These are phyloP conservation scores for Athalia cordata DNA, from an alignment of 2,888 invertebrate genomes.

Conservation along the genomic window DNA sequence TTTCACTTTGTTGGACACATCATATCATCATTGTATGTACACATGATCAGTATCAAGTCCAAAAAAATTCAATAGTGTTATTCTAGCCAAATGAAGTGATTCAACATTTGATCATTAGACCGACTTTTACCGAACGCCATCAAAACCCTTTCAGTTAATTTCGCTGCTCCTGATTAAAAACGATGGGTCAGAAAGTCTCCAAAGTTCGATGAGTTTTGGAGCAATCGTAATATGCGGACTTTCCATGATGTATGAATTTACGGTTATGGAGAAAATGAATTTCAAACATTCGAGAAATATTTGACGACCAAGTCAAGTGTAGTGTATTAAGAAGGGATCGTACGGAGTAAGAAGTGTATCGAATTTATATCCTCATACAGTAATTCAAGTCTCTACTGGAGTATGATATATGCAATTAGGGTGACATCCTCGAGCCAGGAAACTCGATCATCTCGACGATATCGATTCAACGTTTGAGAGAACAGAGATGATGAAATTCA, in stretches of 20 bases:
- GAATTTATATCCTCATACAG: neutral
- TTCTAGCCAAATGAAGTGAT: too few species aligned
- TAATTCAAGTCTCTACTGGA: neutral
- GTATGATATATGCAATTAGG: constrained; percentile 15
- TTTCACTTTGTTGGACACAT: too few species aligned
- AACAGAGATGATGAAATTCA: constrained; percentile 22
- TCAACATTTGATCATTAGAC: too few species aligned
- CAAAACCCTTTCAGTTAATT: too few species aligned
- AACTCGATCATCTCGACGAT: constrained; percentile 13
- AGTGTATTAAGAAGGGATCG: neutral
- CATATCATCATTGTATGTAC: too few species aligned
- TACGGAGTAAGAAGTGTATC: neutral
- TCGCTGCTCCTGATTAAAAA: too few species aligned
- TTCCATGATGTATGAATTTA: neutral
- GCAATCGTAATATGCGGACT: neutral
- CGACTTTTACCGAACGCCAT: too few species aligned
- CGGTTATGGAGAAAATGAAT: neutral
- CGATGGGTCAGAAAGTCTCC: too few species aligned
- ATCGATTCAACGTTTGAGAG: neutral
- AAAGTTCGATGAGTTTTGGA: too few species aligned
- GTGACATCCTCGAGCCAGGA: constrained; percentile 12
- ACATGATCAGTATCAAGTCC: too few species aligned
- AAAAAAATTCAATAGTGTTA: too few species aligned
- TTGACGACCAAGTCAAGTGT: neutral
- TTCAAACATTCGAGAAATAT: neutral